Evolutionary conservation across 1,140 invertebrate species (phyloP).

Genomic region (Hormaphis cornu): DNA sequence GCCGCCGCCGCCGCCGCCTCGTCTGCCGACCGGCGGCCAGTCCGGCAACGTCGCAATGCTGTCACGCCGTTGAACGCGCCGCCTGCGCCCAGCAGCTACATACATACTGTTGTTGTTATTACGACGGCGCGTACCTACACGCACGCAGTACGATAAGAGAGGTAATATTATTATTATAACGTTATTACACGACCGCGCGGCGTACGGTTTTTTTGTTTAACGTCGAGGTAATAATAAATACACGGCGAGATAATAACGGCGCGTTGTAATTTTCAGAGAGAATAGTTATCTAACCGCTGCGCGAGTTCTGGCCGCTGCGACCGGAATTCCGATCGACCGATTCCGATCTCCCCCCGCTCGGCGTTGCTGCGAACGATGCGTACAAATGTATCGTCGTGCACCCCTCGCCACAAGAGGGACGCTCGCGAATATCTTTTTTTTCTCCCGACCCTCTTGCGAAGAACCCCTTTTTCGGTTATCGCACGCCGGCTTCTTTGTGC

Average conservation of each 20-base stretch:
- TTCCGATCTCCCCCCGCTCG: not conserved
- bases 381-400: not conserved
- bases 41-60: conserved; percentile 26
- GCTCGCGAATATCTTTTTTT: not conserved
- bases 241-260: too few species aligned
- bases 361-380: not conserved
- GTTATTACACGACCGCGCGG: too few species aligned
- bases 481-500: not conserved
- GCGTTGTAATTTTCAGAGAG: too few species aligned
- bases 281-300: too few species aligned
- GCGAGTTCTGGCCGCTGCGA: not conserved
- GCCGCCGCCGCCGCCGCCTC: not conserved
- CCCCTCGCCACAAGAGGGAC: not conserved
- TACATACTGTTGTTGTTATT: not conserved
- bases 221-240: too few species aligned
- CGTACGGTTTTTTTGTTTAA: too few species aligned
- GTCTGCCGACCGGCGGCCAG: not conserved
- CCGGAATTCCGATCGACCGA: conserved; percentile 22
- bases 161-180: too few species aligned
- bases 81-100: not conserved
- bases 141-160: too few species aligned
- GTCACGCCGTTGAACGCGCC: conserved; percentile 13
- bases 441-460: not conserved
- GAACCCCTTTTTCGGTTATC: not conserved
- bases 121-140: too few species aligned